Conservation (phyloP, 2,797 vertebrate genomes). For the Pelochelys cantorii region DNA sequence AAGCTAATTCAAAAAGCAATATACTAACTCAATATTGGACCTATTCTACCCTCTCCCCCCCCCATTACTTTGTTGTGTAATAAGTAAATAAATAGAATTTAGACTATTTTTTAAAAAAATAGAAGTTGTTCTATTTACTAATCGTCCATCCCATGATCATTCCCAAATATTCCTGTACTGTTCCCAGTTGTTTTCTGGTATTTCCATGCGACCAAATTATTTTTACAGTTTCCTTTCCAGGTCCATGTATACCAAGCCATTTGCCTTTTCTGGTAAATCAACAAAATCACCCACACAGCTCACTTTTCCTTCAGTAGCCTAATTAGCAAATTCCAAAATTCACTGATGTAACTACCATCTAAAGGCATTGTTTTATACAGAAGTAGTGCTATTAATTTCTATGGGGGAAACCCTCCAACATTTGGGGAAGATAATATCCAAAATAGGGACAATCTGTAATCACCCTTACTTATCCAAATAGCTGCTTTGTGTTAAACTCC, state of each 20-base stretch:
- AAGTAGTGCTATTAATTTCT: neutral
- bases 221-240: neutral
- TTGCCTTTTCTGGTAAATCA: neutral
- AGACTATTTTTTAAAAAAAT: neutral
- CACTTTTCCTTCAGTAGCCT: neutral
- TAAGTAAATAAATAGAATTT: neutral
- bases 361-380: neutral
- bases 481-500: neutral
- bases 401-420: neutral
- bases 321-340: neutral
- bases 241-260: rapidly evolving
- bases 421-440: neutral
- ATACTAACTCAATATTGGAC: neutral
- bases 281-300: neutral
- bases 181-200: neutral
- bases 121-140: neutral
- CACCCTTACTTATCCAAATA: neutral
- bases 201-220: neutral
- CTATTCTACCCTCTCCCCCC: neutral
- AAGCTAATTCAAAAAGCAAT: conserved; percentile 10
- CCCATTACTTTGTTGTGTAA: neutral
- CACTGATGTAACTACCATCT: neutral
- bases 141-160: neutral
- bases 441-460: neutral
- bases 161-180: neutral